Percentiles rank a stretch among this genome's conserved stretches.
These are phyloP conservation scores for Drosophila tropicalis DNA, from an alignment of 1,140 invertebrate species.

Conservation along the genomic window DNA sequence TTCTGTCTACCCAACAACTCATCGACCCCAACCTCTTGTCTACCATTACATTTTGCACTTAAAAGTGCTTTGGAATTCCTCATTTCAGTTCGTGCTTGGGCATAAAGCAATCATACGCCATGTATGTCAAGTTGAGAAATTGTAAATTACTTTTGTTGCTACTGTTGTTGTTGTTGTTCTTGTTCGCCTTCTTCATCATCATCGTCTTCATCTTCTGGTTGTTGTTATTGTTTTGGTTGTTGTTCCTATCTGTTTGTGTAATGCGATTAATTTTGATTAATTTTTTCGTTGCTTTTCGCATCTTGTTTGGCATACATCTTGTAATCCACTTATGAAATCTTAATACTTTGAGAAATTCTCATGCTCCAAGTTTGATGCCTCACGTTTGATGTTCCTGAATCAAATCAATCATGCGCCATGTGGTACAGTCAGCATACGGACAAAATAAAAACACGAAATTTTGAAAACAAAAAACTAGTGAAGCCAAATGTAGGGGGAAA, in stretches of 20 bases:
- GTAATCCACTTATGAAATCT: constrained; percentile 56
- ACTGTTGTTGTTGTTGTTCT: constrained; percentile 1
- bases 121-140: constrained; percentile 54
- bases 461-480: not conserved
- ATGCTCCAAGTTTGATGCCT: not conserved
- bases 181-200: not conserved
- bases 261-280: constrained; percentile 78
- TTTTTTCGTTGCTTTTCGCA: constrained; percentile 30
- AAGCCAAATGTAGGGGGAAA: constrained; percentile 8
- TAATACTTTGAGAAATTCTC: constrained; percentile 44
- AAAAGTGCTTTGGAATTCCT: constrained; percentile 68
- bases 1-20: too few relatives aligned
- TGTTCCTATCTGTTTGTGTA: constrained; percentile 49
- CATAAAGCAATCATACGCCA: constrained; percentile 66
- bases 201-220: not conserved
- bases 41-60: constrained; percentile 40
- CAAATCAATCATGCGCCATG: constrained; percentile 57
- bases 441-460: not conserved
- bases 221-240: constrained; percentile 13
- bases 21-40: not conserved
- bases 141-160: constrained; percentile 65
- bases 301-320: constrained; percentile 9
- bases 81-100: constrained; percentile 32
- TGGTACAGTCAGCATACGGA: constrained; percentile 8
- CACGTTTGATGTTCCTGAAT: constrained; percentile 7